Percentiles rank a stretch among this genome's conserved stretches.
phyloP scores from a whole-genome alignment of 2,113 vertebrate species.

The Gnathonemus echidnorhynchus region DNA sequence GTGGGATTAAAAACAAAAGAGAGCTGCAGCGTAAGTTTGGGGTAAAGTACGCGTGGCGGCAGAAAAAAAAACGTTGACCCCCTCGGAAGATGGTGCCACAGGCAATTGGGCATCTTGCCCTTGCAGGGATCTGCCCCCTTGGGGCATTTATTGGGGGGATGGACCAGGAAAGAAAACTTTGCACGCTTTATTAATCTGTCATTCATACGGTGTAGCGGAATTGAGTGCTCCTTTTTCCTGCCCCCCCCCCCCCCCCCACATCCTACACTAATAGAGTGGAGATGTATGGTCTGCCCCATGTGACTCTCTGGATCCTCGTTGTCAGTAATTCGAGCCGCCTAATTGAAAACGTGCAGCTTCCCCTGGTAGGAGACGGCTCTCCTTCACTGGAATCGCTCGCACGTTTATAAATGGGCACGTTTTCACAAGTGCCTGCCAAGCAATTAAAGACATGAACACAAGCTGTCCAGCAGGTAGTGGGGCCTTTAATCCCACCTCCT shows the following conservation, averaged over 20 bases:
- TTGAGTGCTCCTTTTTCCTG: background rate
- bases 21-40: background rate
- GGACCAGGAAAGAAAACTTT: background rate
- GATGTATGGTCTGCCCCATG: background rate
- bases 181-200: background rate
- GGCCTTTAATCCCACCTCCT: background rate
- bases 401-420: background rate
- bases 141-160: background rate
- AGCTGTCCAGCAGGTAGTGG: background rate
- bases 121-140: background rate
- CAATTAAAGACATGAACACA: background rate
- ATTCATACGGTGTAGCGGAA: background rate
- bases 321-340: background rate
- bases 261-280: background rate
- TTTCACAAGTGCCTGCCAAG: background rate
- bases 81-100: background rate
- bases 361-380: background rate
- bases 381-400: background rate
- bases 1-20: background rate
- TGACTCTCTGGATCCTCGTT: background rate
- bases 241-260: background rate
- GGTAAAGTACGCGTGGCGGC: background rate
- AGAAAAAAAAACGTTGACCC: background rate
- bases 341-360: background rate
- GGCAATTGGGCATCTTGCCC: background rate